These are phyloP conservation scores for Jaculus jaculus DNA, from an alignment of 2,113 vertebrate species.

Conservation along the genomic window DNA sequence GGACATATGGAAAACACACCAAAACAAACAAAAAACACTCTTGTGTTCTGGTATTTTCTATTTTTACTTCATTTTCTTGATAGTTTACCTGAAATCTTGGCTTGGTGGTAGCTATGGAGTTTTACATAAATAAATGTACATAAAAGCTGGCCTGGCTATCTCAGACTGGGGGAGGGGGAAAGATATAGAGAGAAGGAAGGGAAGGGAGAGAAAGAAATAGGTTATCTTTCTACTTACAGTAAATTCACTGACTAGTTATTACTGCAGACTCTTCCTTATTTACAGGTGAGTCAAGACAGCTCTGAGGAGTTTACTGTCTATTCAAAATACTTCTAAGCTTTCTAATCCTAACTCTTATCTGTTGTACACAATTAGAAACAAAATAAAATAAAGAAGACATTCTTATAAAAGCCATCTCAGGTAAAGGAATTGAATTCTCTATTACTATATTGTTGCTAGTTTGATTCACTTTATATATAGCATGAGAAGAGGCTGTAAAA, in stretches of 20 bases:
- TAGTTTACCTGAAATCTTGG: conserved; percentile 72
- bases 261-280: conserved; percentile 55
- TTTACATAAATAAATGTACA: conserved; percentile 36
- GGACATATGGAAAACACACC: conserved; percentile 39
- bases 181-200: background rate
- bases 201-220: background rate
- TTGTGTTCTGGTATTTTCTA: conserved; percentile 55
- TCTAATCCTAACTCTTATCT: conserved; percentile 46
- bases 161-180: too few species aligned
- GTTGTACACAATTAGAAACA: conserved; percentile 45
- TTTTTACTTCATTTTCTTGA: conserved; percentile 46
- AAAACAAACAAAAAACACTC: background rate
- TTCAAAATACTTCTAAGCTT: conserved; percentile 63
- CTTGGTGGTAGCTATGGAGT: conserved; percentile 80
- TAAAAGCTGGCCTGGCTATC: too few species aligned
- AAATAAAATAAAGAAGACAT: conserved; percentile 53
- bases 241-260: conserved; percentile 67
- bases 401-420: conserved; percentile 66
- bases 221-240: conserved; percentile 39
- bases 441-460: conserved; percentile 63
- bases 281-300: conserved; percentile 63
- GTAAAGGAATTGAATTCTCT: conserved; percentile 55
- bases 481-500: conserved; percentile 65
- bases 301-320: conserved; percentile 54
- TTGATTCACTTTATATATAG: conserved; percentile 61